Evolutionary conservation across 2,797 vertebrate species (phyloP), one percentile per base, ranked within the genome.

Genomic region (Hapalemur alaotrensis): DNA sequence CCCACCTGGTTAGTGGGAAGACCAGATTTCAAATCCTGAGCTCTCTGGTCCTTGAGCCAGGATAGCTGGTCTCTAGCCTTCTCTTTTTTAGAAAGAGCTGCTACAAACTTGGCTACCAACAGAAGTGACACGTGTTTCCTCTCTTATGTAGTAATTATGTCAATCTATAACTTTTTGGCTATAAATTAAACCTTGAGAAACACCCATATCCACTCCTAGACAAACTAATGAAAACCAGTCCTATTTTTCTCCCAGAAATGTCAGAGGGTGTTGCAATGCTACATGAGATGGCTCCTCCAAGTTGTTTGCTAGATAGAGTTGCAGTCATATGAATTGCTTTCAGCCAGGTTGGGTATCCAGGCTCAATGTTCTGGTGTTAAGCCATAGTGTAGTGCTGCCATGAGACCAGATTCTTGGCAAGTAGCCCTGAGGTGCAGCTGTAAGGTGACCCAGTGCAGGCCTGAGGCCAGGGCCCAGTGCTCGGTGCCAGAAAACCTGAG

Each of bases 371-470:
- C 84, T 88, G 93, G 25, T 90, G 84, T 46, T 80, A 85, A 96
- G 80, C 92, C 70, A 50, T 28, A 28, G 57, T 48, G 5, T 10
- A 67, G 23, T n/a, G 59, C 72, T 92, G 72, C 84, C 70, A 8
- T 43, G 78, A 93, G 90, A 81, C 83, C 59, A 46, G 59, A 48
- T 93, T 91, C 87, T 95, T 97, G 97, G 97, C 72, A 3, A 32
- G 73, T 30, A 87, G 89, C 93, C 86, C 92, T 63, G 76, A 97
- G 87, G 83, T 93, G 69, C 80, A 97, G 95, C 87, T 96, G 84
- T 96, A 88, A 93, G 92, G 84, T 96, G 93, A 95, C 80, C 93
- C n/a, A 63, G 72, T 57, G 9, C 30, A 95, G 96, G 89, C 76
- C 54, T 11, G 48, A 85, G 91, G 82, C 95, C 95, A 93, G 82